Base-by-base conservation (phyloP, 2,888 invertebrate species). In the Tipula helvola region DNA sequence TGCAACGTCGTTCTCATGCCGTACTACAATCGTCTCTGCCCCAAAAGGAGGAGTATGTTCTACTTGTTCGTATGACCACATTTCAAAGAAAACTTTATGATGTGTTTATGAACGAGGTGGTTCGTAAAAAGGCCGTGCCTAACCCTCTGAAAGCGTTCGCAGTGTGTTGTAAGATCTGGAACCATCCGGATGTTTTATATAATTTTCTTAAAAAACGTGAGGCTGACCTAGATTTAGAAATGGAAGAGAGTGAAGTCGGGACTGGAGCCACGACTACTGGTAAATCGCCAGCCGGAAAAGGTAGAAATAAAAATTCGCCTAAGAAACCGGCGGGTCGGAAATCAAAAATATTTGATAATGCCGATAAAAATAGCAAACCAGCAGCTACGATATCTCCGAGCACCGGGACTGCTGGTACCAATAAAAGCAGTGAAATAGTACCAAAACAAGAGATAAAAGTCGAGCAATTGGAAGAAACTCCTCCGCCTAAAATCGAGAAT, bases 121-220 rank as follows among this genome's bases (percentile, higher is more conserved):
- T 97, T 0, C 93, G 97, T 36, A 95, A 95, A 18, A 96, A 97
- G 86, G 94, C 96, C 13, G 96, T 97, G 87, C 97, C 97, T 41
- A 99, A 99, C 93, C 99, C 99, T 0, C 92, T 99, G 87, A 98
- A 98, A 92, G 98, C 99, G 1, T 99, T 99, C 91, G 98, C 99
- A 28, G 98, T 99, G 87, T 99, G 99, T 90, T 99, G 98, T 90
- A 99, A 99, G 93, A 97, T 98, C 89, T 98, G 98, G 98, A 98
- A 98, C 90, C 98, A 98, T 92, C 97, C 98, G 0, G 98, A 98
- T 90, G 97, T 98, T 18, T 91, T 98, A 41, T 97, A 97, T 90
- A 96, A 97, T 90, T 97, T 97, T 90, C 91, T 98, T 87, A 95
- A 95, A 90, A 97, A 97, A 90, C 94, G 96, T 85, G 95, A 95